Base-by-base conservation (phyloP, 2,888 invertebrate genomes). In the Hoplodrina ambigua region DNA sequence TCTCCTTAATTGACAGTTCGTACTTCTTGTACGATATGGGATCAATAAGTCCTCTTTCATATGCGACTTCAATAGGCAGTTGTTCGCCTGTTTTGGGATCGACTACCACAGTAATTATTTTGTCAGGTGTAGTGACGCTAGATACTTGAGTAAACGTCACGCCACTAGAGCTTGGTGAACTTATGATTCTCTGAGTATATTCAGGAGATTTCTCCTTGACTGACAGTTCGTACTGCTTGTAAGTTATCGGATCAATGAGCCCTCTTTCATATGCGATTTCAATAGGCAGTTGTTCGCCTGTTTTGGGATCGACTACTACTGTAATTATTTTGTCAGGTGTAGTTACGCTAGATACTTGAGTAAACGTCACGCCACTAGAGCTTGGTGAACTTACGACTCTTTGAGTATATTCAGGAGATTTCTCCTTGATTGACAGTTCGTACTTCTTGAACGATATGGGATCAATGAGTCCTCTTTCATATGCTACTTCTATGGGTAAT, bases 41-140 rank as follows among this genome's bases (percentile, higher is more conserved):
- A 63, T 90, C 89, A 70, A 90, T 87, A 58, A 97, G 89, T 6
- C 98, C 98, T 75, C 97, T 96, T 86, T 97, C 96, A 66, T 97
- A 84, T 2, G 98, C 98, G 69, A 97, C 97, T 89, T 98, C 97
- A 69, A 98, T 96, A 11, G 98, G 97, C 76, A 98, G 96, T 85
- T 97, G 97, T 88, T 98, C 97, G 2, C 98, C 98, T 6, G 98
- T 97, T 76, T 96, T 97, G 0, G 98, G 98, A 93, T 99, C 98
- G 50, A 84, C 78, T 49, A 84, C 78, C 81, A 86, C 80, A 10
- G 86, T 87, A 30, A 86, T 56, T 8, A 75, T 57, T 41, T 84
- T 82, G 33, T 86, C 84, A 13, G 86, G 93, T 87, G 82, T 81
- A 73, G 80, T 77, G 15, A 58, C 41, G 65, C 82, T 85, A 4